Conservation (phyloP, 2,888 invertebrate species). For the Chironomus tentans region DNA sequence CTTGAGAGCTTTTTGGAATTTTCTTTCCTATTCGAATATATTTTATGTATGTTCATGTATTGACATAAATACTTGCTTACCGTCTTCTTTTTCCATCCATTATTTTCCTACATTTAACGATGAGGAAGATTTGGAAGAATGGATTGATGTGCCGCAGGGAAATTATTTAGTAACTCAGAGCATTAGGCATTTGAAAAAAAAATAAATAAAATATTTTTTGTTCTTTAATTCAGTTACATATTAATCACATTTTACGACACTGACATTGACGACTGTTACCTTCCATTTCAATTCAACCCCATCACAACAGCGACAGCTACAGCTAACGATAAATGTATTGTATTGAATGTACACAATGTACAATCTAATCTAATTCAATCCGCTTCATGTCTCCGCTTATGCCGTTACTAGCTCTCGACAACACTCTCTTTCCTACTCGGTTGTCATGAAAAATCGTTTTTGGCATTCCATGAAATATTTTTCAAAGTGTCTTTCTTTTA, state of each 20-base stretch:
- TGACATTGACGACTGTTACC: neutral
- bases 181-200: neutral
- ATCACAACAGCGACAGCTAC: neutral
- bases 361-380: slow-evolving; percentile 1
- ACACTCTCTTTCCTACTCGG: neutral
- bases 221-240: slow-evolving; percentile 1
- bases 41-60: neutral
- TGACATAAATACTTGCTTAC: neutral
- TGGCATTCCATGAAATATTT: neutral
- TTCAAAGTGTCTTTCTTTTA: neutral
- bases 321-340: too few relatives aligned
- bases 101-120: neutral
- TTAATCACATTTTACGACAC: neutral
- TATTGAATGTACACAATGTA: neutral
- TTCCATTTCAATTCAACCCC: neutral
- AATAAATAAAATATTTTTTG: too few relatives aligned
- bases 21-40: neutral
- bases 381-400: neutral
- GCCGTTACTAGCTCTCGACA: neutral
- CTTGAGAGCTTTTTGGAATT: neutral
- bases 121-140: neutral
- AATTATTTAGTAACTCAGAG: neutral
- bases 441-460: slow-evolving; percentile 5
- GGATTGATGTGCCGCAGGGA: neutral
- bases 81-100: too few relatives aligned